Conservation (phyloP, 1,140 invertebrate species). For the Scaptomyza hsui region DNA sequence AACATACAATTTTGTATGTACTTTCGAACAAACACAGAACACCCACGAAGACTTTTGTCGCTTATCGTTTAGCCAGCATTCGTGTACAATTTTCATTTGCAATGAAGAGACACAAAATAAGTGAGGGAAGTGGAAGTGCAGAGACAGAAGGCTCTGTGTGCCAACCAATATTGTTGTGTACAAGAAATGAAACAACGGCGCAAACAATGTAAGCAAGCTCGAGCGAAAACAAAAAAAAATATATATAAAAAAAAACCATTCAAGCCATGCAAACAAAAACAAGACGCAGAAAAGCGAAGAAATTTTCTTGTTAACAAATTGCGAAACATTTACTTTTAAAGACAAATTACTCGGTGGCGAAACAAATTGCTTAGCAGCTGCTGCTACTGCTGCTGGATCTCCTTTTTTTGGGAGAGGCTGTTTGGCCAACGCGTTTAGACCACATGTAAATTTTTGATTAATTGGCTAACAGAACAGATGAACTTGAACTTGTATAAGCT, state of each 20-base stretch:
- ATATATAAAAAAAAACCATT: slow-evolving; percentile 49
- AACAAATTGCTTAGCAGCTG: slow-evolving; percentile 75
- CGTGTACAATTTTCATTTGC: slow-evolving; percentile 57
- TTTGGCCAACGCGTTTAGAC: slow-evolving; percentile 18
- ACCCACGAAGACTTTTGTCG: slow-evolving; percentile 38
- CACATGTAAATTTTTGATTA: slow-evolving; percentile 34
- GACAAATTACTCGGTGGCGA: slow-evolving; percentile 78
- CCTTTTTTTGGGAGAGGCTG: slow-evolving; percentile 3
- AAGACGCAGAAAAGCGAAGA: slow-evolving; percentile 62
- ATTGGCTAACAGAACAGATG: slow-evolving; percentile 23
- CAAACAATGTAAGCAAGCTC: slow-evolving; percentile 53
- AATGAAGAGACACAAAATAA: slow-evolving; percentile 6
- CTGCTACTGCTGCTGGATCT: slow-evolving; percentile 8
- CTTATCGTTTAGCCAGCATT: slow-evolving; percentile 63
- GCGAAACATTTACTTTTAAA: slow-evolving; percentile 81
- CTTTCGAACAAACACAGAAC: slow-evolving; percentile 18
- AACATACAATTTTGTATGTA: not conserved
- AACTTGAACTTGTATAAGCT: slow-evolving; percentile 36
- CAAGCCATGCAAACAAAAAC: slow-evolving; percentile 34
- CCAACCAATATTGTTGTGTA: slow-evolving; percentile 30
- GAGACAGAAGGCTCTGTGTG: slow-evolving; percentile 1
- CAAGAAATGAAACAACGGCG: slow-evolving; percentile 41
- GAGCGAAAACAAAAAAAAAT: not conserved
- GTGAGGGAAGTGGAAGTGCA: not conserved
- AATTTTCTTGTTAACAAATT: slow-evolving; percentile 82